A percentile compares a stretch with the other conserved stretches of the same genome.
These are phyloP conservation scores for Masnerella sp. DNA, from an alignment of 2,888 invertebrate genomes.

Conservation along the genomic window DNA sequence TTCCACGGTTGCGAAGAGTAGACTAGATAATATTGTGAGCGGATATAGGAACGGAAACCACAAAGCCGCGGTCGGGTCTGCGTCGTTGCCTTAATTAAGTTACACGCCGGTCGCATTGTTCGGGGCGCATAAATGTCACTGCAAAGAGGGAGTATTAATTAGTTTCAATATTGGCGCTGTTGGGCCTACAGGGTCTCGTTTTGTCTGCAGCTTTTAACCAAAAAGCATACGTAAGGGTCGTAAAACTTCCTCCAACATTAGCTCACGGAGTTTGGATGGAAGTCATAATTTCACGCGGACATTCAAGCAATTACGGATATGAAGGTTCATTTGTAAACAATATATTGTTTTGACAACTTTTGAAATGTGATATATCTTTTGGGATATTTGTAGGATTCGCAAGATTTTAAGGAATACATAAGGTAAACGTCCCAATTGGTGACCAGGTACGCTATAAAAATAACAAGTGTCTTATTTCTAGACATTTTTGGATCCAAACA, in stretches of 20 bases:
- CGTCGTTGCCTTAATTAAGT: conserved; percentile 78
- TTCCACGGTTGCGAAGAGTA: conserved; percentile 69
- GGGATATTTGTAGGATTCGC: too few species aligned
- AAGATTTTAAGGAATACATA: too few species aligned
- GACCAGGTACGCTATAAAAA: too few species aligned
- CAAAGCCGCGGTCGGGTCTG: conserved; percentile 75
- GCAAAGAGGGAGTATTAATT: conserved; percentile 74
- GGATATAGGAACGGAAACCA: conserved; percentile 73
- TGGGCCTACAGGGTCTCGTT: conserved; percentile 60
- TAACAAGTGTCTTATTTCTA: too few species aligned
- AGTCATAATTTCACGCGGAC: conserved; percentile 10
- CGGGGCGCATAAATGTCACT: conserved; percentile 74
- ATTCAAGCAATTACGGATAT: too few species aligned
- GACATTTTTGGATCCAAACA: too few species aligned
- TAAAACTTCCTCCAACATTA: conserved; percentile 37
- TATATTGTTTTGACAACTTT: too few species aligned
- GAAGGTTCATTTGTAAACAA: too few species aligned
- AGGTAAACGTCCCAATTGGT: too few species aligned
- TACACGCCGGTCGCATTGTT: conserved; percentile 75
- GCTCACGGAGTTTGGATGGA: conserved; percentile 14
- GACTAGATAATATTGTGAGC: conserved; percentile 75
- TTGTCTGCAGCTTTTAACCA: conserved; percentile 51
- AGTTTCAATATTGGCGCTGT: conserved; percentile 69
- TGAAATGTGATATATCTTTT: too few species aligned
- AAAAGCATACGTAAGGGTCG: conserved; percentile 47